A percentile compares a stretch with the other conserved stretches of the same genome.
Conservation (phyloP, 2,113 vertebrate species). For the Himantopus leucocephalus region DNA sequence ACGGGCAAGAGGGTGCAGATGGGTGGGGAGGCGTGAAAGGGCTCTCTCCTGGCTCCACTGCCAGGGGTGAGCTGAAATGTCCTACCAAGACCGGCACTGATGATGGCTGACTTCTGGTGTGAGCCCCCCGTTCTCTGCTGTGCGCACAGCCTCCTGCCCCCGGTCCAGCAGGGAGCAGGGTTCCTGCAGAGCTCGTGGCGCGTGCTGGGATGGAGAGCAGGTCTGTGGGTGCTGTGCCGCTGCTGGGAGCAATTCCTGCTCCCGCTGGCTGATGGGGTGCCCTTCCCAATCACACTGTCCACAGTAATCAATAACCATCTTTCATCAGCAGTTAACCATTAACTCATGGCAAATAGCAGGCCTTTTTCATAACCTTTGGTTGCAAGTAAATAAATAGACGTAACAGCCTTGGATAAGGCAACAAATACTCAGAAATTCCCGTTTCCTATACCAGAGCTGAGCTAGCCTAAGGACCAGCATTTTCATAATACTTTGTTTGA, state of each 20-base stretch:
- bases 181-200: background rate
- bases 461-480: background rate
- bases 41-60: background rate
- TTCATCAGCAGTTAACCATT: background rate
- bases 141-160: background rate
- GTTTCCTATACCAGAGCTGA: background rate
- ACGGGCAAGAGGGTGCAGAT: background rate
- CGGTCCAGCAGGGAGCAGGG: background rate
- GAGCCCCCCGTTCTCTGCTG: background rate
- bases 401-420: background rate
- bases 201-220: background rate
- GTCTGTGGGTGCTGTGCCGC: background rate
- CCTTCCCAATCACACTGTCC: background rate
- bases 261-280: background rate
- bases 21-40: background rate
- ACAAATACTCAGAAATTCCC: background rate
- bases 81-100: rapidly evolving
- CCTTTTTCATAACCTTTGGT: background rate
- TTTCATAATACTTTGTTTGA: background rate
- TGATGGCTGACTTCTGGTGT: background rate
- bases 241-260: background rate
- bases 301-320: background rate
- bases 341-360: background rate
- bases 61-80: rapidly evolving
- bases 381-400: background rate